phyloP scores from a whole-genome alignment of 2,113 vertebrate genomes.

The Tetraodon nigroviridis region DNA sequence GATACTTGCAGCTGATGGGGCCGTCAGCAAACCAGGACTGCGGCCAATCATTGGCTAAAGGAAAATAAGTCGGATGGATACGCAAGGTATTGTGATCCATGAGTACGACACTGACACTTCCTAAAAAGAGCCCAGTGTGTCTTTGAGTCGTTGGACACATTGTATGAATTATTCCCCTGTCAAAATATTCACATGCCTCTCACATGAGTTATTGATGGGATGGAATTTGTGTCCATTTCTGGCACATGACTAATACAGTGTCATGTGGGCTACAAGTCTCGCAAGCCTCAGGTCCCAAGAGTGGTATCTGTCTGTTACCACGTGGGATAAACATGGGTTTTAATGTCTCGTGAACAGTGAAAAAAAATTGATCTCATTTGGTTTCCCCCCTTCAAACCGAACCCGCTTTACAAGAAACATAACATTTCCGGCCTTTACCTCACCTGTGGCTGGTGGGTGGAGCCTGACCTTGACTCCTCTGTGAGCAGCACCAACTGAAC shows the following conservation, averaged over 20 bases:
- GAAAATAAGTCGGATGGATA: not conserved
- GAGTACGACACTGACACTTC: constrained; percentile 1
- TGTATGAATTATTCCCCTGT: not conserved
- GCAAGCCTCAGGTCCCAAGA: not conserved
- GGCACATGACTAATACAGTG: not conserved
- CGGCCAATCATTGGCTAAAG: constrained; percentile 15
- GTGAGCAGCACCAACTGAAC: not conserved
- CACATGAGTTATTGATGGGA: not conserved
- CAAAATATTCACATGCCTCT: not conserved
- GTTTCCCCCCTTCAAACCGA: not conserved
- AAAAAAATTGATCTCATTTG: not conserved
- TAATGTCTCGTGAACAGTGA: not conserved
- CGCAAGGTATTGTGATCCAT: not conserved
- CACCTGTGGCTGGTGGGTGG: not conserved
- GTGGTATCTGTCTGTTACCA: not conserved
- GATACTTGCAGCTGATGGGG: constrained; percentile 3
- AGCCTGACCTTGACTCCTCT: not conserved
- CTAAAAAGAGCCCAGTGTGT: not conserved
- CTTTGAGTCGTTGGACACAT: not conserved
- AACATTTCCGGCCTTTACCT: not conserved
- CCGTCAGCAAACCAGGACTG: constrained; percentile 14
- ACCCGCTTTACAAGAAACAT: not conserved
- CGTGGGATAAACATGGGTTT: not conserved
- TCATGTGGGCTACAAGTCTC: not conserved
- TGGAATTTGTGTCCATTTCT: not conserved